Evolutionary conservation across 2,113 vertebrate species (phyloP), one percentile per base, ranked within the genome.

Genomic region (Hippocampus guttulatus): DNA sequence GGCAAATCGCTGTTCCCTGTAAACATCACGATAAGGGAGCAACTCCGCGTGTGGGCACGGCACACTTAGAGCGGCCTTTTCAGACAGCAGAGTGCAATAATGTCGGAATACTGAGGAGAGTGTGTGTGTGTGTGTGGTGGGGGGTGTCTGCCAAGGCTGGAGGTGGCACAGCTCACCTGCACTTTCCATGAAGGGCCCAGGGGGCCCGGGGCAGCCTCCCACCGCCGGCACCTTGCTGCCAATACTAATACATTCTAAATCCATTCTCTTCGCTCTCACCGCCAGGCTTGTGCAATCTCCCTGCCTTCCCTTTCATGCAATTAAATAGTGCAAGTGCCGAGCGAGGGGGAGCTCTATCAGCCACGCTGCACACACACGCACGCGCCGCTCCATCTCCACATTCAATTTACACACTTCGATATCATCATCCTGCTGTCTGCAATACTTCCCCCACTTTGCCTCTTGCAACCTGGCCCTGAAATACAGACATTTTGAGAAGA

Each of bases 211-310:
- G 81, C 86, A 85, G 84, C 86, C 85, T 85, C 88, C 87, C 86
- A 85, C 90, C 84, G 82, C 85, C 55, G 87, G 86, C 89, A 52
- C 86, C 90, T 90, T 80, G 86, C 90, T 91, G 89, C 89, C 89
- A 88, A 87, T 86, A 83, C 88, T 92, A 90, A 93, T 91, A 91
- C 90, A 91, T 91, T 91, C 88, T 90, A 90, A 91, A 92, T 91
- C 91, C 86, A 91, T 92, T 92, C 91, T 91, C 89, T 88, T 82
- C 89, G 85, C 88, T 84, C 84, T 73, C 85, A 87, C 81, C 79
- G 75, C 79, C 88, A 88, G 90, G 84, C 79, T 88, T 82, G 87
- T 87, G 88, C 91, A 90, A 89, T 92, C 91, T 92, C 88, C 86
- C 87, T 84, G 86, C 81, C 79, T 88, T 89, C 82, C 88, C 90